Evolutionary conservation across 2,113 vertebrate genomes (phyloP).

Genomic region (Macaca nemestrina): DNA sequence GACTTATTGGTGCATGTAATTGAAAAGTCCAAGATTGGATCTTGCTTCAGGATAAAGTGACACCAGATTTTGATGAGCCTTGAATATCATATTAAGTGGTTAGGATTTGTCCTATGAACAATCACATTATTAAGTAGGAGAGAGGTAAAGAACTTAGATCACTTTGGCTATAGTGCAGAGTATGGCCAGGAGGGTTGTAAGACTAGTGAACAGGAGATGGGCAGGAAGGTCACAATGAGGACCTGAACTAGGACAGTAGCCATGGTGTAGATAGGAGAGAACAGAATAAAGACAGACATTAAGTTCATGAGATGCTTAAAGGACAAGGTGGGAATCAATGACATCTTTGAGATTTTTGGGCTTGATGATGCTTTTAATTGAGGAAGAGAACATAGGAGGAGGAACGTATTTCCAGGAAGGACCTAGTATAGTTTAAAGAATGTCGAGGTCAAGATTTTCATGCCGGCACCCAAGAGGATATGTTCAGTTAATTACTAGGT

Average conservation of each 20-base stretch:
- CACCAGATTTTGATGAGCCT: neutral
- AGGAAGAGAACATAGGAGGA: neutral
- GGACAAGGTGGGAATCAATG: neutral
- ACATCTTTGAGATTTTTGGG: neutral
- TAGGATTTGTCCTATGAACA: neutral
- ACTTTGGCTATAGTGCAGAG: neutral
- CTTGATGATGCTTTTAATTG: neutral
- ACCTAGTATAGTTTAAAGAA: neutral
- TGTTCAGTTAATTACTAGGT: neutral
- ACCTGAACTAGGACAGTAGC: neutral
- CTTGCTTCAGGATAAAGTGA: slow-evolving; percentile 13
- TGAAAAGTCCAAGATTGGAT: neutral
- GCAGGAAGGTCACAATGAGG: neutral
- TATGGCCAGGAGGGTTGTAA: neutral
- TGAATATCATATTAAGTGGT: neutral
- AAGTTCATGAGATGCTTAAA: neutral
- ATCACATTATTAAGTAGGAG: neutral
- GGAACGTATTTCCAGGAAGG: neutral
- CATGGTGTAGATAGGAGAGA: neutral
- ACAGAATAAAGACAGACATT: neutral
- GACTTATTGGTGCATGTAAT: neutral
- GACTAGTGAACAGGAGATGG: neutral
- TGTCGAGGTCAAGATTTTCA: neutral
- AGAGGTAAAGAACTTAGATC: neutral
- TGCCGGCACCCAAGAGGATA: neutral